Conservation (phyloP, 1,140 invertebrate species). For the Drosophila sturtevanti region DNA sequence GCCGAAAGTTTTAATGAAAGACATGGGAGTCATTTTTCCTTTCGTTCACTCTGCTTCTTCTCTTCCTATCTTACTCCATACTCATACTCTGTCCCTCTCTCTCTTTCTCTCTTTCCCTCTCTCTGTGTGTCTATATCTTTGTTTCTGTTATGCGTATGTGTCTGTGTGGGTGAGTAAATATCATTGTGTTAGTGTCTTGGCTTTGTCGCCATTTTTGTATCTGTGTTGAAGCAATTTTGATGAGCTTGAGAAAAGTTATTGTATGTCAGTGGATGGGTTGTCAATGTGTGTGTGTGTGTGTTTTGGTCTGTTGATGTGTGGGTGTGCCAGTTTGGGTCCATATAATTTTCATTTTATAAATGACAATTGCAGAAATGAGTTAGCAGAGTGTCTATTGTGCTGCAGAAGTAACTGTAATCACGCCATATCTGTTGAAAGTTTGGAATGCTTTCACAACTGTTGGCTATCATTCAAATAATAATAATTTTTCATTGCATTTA, state of each 20-base stretch:
- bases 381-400: constrained; percentile 29
- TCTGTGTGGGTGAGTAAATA: constrained; percentile 36
- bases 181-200: constrained; percentile 32
- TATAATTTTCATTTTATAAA: constrained; percentile 74
- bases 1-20: constrained; percentile 83
- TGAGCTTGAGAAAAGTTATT: constrained; percentile 68
- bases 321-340: constrained; percentile 29
- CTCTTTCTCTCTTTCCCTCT: too few relatives aligned
- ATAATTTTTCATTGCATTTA: constrained; percentile 24
- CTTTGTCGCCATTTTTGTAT: constrained; percentile 67
- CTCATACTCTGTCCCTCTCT: neutral
- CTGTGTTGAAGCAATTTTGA: constrained; percentile 67
- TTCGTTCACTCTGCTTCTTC: constrained; percentile 10
- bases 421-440: constrained; percentile 79
- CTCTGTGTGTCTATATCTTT: too few relatives aligned
- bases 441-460: constrained; percentile 40
- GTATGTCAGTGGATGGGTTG: neutral
- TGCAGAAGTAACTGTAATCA: constrained; percentile 73
- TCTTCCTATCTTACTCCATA: neutral
- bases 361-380: constrained; percentile 55
- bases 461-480: constrained; percentile 2
- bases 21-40: constrained; percentile 82
- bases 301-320: too few relatives aligned
- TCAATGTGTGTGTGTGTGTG: neutral
- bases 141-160: neutral